These are phyloP conservation scores for Pipistrellus pygmaeus DNA, from an alignment of 2,797 vertebrate species.

Conservation along the genomic window DNA sequence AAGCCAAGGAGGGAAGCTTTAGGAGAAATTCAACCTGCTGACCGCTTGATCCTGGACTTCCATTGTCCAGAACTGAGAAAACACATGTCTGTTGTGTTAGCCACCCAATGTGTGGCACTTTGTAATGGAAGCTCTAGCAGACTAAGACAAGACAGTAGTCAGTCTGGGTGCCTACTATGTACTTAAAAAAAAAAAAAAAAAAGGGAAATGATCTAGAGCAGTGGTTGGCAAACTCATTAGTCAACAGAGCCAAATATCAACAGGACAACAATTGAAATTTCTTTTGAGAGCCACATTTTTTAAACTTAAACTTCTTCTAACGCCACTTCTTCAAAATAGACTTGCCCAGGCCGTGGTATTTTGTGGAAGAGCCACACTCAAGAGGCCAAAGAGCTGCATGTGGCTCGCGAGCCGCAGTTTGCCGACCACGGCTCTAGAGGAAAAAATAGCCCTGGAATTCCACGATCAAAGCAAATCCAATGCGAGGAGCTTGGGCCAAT, in stretches of 20 bases:
- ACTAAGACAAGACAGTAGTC: neutral
- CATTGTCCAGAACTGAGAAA: neutral
- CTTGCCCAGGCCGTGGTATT: no score
- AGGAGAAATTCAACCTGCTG: neutral
- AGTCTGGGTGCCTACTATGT: neutral
- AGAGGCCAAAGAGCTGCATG: no score
- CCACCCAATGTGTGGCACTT: neutral
- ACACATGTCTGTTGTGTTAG: neutral
- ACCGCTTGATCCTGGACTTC: neutral
- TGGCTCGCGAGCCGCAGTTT: no score
- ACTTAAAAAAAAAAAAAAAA: neutral
- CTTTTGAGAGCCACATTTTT: no score
- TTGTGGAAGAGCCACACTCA: no score
- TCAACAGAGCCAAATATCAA: no score
- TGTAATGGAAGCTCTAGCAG: neutral
- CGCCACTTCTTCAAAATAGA: no score
- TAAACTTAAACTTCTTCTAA: no score
- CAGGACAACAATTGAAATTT: no score
- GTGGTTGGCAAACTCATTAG: no score
- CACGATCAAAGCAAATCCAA: slow-evolving; percentile 19
- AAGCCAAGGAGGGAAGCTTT: neutral
- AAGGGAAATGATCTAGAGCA: neutral
- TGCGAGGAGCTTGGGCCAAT: neutral
- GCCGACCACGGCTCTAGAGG: neutral
- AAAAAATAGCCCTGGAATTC: neutral